A percentile compares a stretch with the other conserved stretches of the same genome.
phyloP scores from a whole-genome alignment of 2,797 vertebrate species.

The Emys orbicularis region DNA sequence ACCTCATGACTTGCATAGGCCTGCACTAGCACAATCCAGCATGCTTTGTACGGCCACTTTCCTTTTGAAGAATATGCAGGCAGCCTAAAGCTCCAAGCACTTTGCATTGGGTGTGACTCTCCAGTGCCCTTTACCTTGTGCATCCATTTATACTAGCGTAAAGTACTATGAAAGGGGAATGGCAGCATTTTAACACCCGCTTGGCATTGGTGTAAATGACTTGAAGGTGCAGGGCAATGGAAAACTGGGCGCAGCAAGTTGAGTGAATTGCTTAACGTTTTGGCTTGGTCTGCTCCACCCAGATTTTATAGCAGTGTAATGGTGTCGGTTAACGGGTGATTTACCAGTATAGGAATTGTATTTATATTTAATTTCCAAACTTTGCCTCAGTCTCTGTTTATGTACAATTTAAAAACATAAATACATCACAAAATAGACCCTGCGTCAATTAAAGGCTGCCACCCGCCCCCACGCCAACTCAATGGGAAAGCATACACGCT shows the following conservation, averaged over 20 bases:
- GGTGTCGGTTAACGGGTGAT: too few relatives aligned
- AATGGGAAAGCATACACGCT: background rate
- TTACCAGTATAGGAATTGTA: background rate
- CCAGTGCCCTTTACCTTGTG: background rate
- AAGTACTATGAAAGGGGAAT: background rate
- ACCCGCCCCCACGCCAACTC: background rate
- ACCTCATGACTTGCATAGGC: background rate
- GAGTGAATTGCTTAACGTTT: background rate
- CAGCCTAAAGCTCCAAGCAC: background rate
- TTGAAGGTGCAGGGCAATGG: too few relatives aligned
- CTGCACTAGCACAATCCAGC: background rate
- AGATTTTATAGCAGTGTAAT: background rate
- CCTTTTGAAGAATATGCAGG: background rate
- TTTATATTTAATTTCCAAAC: background rate
- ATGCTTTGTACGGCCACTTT: background rate
- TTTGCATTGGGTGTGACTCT: background rate
- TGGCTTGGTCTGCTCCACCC: too few relatives aligned
- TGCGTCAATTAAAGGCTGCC: background rate
- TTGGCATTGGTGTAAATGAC: background rate
- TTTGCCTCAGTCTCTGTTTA: background rate
- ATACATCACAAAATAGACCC: background rate
- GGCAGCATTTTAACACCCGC: background rate
- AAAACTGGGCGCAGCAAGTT: background rate
- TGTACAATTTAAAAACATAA: background rate
- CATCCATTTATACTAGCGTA: background rate